phyloP scores from a whole-genome alignment of 2,113 vertebrate genomes.

The pig (Sus scrofa) region DNA sequence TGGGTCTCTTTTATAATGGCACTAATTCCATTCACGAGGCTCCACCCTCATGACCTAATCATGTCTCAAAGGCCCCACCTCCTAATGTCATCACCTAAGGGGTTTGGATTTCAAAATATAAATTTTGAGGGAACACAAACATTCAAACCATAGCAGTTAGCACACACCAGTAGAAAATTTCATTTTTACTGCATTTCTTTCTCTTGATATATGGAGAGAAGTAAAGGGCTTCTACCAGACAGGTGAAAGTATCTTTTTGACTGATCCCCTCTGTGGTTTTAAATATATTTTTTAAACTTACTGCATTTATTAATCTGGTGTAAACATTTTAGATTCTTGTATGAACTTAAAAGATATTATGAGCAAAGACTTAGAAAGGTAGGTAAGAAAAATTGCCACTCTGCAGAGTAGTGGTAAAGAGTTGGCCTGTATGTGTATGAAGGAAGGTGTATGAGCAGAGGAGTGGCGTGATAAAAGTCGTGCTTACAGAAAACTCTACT shows the following conservation, averaged over 20 bases:
- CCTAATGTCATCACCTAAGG: neutral
- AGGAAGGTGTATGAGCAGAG: neutral
- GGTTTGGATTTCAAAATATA: constrained; percentile 1
- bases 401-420: neutral
- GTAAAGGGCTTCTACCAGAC: neutral
- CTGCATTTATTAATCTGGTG: constrained; percentile 13
- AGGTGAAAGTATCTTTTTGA: neutral
- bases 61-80: neutral
- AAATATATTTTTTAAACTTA: neutral
- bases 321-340: constrained; percentile 24
- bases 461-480: neutral
- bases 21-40: neutral
- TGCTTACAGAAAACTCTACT: neutral
- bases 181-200: neutral
- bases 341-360: constrained; percentile 40
- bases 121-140: neutral
- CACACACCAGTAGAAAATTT: constrained; percentile 56
- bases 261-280: neutral
- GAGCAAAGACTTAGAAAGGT: constrained; percentile 47
- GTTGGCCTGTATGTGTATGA: neutral
- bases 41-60: neutral
- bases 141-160: neutral
- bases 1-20: neutral
- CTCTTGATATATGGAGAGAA: neutral
- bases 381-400: neutral